Evolutionary conservation across 2,797 vertebrate genomes (phyloP).

Genomic region (Cyprinodon diabolis): DNA sequence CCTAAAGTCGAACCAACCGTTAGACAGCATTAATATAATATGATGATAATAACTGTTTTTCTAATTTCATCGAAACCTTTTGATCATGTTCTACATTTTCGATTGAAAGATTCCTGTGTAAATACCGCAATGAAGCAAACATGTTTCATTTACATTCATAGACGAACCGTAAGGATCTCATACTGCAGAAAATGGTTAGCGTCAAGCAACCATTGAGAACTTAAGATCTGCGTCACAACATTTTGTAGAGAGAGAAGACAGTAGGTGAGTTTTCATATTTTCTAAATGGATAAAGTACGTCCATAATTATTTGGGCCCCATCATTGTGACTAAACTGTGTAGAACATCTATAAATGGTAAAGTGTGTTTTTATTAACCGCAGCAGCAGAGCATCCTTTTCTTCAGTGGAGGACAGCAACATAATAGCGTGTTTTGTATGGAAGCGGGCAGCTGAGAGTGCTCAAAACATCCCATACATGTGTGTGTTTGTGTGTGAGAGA

Average conservation of each 20-base stretch:
- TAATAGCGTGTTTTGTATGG: constrained; percentile 7
- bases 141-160: too few species aligned
- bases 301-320: not conserved
- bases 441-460: constrained; percentile 6
- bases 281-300: not conserved
- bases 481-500: not conserved
- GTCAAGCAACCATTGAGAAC: not conserved
- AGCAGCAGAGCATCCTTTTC: constrained; percentile 13
- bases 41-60: too few species aligned
- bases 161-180: too few species aligned
- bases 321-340: not conserved
- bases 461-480: not conserved
- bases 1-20: too few species aligned
- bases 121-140: too few species aligned
- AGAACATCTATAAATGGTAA: not conserved
- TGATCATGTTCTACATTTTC: too few species aligned
- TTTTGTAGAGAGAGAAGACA: not conserved
- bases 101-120: too few species aligned
- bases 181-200: too few species aligned
- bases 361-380: constrained; percentile 1
- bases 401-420: constrained; percentile 8
- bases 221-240: not conserved
- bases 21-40: too few species aligned
- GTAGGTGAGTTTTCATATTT: constrained; percentile 3
- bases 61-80: too few species aligned